Evolutionary conservation across 2,113 vertebrate genomes (phyloP).

Genomic region (Dermatemys mawii): DNA sequence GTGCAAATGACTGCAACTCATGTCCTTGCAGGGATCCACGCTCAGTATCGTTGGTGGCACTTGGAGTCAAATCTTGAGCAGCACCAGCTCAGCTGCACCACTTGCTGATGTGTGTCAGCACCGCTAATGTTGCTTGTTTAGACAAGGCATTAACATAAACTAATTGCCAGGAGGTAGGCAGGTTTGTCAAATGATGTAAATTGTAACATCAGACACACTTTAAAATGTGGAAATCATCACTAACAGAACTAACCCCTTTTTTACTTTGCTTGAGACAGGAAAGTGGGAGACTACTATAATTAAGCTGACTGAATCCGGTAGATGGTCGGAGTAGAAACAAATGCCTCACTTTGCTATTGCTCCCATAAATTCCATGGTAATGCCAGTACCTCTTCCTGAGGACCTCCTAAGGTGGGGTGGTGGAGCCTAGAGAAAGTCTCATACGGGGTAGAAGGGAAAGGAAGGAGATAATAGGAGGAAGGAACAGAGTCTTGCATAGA

Average conservation of each 20-base stretch:
- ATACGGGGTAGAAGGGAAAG: neutral
- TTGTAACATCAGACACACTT: neutral
- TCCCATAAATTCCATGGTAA: neutral
- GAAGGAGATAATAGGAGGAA: neutral
- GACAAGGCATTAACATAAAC: neutral
- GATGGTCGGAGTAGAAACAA: neutral
- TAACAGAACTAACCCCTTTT: too few relatives aligned
- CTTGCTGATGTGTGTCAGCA: neutral
- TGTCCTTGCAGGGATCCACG: neutral
- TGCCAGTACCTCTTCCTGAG: neutral
- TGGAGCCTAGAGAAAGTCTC: neutral
- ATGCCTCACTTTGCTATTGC: rapidly evolving
- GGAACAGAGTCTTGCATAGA: neutral
- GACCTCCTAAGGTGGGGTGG: neutral
- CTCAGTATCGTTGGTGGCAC: neutral
- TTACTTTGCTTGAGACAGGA: neutral
- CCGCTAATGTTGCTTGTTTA: neutral
- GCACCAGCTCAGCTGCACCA: neutral
- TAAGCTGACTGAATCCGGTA: neutral
- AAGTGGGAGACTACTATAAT: neutral
- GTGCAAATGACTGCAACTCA: neutral
- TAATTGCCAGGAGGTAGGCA: neutral
- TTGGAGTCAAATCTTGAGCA: neutral
- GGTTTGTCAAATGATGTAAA: too few relatives aligned
- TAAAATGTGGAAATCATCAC: neutral